phyloP scores from a whole-genome alignment of 2,113 vertebrate species.

The Picathartes gymnocephalus region DNA sequence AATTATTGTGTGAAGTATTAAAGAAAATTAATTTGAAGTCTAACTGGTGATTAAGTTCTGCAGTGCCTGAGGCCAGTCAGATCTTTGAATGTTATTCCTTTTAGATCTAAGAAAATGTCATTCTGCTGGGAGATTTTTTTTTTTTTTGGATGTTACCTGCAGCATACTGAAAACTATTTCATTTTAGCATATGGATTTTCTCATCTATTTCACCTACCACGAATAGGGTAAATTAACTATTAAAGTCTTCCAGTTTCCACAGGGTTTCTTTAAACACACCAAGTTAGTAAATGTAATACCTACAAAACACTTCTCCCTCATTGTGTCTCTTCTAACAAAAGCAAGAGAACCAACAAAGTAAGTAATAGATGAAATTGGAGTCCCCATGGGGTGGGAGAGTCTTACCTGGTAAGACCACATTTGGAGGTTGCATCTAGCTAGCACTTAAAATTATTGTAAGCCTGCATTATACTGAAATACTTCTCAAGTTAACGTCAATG shows the following conservation, averaged over 20 bases:
- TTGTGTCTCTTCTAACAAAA: not conserved
- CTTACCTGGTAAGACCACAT: not conserved
- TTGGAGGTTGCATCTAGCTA: not conserved
- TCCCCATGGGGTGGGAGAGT: rapidly evolving
- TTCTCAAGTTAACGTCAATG: not conserved
- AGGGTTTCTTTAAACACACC: not conserved
- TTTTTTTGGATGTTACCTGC: not conserved
- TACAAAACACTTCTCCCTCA: not conserved
- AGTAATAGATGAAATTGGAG: not conserved
- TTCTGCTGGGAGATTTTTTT: not conserved
- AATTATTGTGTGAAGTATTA: not conserved
- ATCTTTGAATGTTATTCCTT: not conserved
- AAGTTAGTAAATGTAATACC: not conserved
- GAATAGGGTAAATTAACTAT: not conserved
- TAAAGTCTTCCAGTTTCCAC: not conserved
- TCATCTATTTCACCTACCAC: not conserved
- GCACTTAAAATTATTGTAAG: not conserved
- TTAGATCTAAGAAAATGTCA: not conserved
- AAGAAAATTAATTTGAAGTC: not conserved
- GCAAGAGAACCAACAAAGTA: not conserved
- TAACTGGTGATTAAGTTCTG: not conserved
- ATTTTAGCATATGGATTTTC: not conserved
- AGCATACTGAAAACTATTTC: not conserved
- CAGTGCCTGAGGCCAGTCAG: not conserved
- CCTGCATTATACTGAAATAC: not conserved